phyloP scores from a whole-genome alignment of 2,113 vertebrate species.

The Chloroceryle aenea region DNA sequence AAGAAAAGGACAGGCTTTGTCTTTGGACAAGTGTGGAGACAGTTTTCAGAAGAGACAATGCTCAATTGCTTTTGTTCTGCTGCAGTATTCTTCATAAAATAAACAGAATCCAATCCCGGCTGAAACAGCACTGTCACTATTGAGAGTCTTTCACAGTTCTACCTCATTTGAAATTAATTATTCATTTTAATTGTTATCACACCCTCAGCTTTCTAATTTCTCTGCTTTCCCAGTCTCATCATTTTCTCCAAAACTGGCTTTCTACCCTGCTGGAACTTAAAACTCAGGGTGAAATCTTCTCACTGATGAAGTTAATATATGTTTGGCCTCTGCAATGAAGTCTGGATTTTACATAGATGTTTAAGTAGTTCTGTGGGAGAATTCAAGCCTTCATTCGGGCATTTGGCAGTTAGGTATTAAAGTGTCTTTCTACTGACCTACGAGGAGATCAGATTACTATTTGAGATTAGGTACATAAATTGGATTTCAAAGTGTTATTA shows the following conservation, averaged over 20 bases:
- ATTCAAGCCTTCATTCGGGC: not conserved
- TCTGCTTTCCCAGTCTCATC: not conserved
- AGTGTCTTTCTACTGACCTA: not conserved
- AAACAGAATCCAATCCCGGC: not conserved
- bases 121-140: not conserved
- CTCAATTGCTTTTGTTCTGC: not conserved
- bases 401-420: not conserved
- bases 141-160: not conserved
- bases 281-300: conserved; percentile 25
- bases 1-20: not conserved
- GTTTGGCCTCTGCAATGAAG: not conserved
- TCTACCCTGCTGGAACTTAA: not conserved
- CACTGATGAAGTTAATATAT: not conserved
- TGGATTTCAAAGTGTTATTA: not conserved
- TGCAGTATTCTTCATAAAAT: not conserved
- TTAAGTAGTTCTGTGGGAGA: not conserved
- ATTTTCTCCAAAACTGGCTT: conserved; percentile 1
- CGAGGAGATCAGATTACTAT: not conserved
- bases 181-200: not conserved
- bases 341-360: conserved; percentile 32
- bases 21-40: not conserved
- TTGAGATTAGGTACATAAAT: not conserved
- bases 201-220: not conserved
- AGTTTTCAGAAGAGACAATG: not conserved
- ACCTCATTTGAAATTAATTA: not conserved